Base-by-base conservation (phyloP, 2,888 invertebrate genomes). In the Tuberolachnus salignus region DNA sequence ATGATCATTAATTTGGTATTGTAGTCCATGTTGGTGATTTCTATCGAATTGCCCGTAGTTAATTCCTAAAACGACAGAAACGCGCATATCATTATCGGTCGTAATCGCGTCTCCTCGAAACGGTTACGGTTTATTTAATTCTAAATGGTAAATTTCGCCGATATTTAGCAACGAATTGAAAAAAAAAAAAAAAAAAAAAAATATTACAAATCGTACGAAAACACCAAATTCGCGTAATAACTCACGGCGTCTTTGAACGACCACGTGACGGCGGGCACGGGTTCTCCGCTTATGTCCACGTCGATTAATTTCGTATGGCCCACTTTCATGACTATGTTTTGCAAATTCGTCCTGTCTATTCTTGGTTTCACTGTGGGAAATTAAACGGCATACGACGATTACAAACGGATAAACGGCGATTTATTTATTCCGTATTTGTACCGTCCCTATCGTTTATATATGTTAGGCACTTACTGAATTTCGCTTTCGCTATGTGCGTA, bases 251-350 rank as follows among this genome's bases (percentile, higher is more conserved):
- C 94, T 84, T 93, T 91, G 86, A 92, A 92, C 83, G 88, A 88
- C 98, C 99, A 99, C 16, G 92, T 92, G 55, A 96, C 93, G 8
- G 90, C 93, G 83, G 98, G 97, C 74, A 94, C 92, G 10, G 98
- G 98, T 87, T 98, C 97, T 81, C 97, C 98, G 84, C 92, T 92
- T 67, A 95, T 92, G 84, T 94, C 93, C 44, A 97, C 89, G 85
- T 97, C 95, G 81, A 98, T 87, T 34, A 91, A 92, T 64, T 97
- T 90, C 0, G 94, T 92, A 61, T 97, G 91, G 55, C 97, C 97
- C 81, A 93, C 92, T 86, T 97, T 97, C 59, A 97, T 92, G 1
- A 90, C 90, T 3, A 95, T 86, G n/a, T 91, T 89, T 84, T 94
- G 92, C 71, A 97, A 87, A 86, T 95, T 94, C 21, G 94, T 94